Base-by-base conservation (phyloP, 2,888 invertebrate genomes). In the Pardosa pseudoannulata region DNA sequence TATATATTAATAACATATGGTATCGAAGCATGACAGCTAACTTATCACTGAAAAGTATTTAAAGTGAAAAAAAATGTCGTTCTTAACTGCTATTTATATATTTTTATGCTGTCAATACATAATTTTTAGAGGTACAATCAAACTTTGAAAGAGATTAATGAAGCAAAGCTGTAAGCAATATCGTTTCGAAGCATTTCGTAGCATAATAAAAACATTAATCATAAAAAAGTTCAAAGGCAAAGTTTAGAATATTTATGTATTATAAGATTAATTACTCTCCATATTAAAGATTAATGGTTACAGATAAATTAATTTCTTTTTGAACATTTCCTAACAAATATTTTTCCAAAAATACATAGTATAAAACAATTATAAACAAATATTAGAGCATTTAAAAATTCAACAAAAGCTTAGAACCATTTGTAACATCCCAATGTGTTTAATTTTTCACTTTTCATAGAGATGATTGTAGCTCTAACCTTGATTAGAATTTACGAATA, bases 181-280 rank as follows among this genome's bases (percentile, higher is more conserved):
- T 16, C n/a, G 2, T 46, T 46, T 6, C 16, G 16, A 46, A 46
- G 46, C 16, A 46, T 46, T 46, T 46, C 16, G 13, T 2, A 16
- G 46, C 46, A 46, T 46, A 46, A 46, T 46, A 46, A 13, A 16
- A 46, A 46, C 46, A 46, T 46, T 46, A 46, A 46, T 46, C 46
- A 16, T 46, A 2, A 13, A 46, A 46, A 46, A 46, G 16, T 2
- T 2, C 16, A 16, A 2, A 46, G 2, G 7, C 46, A 46, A 46
- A 46, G 2, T 46, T 7, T 16, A 46, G 46, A 46, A 16, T 16
- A 46, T 46, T 46, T 46, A 46, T 16, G 7, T 16, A 7, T 36
- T 36, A 7, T 7, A 13, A 46, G 46, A 46, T 46, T 46, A 46
- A 46, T 46, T 46, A 46, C 11, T 46, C 9, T 16, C 7, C 9